Evolutionary conservation across 1,140 invertebrate species (phyloP).

Genomic region (Papilio glaucus): DNA sequence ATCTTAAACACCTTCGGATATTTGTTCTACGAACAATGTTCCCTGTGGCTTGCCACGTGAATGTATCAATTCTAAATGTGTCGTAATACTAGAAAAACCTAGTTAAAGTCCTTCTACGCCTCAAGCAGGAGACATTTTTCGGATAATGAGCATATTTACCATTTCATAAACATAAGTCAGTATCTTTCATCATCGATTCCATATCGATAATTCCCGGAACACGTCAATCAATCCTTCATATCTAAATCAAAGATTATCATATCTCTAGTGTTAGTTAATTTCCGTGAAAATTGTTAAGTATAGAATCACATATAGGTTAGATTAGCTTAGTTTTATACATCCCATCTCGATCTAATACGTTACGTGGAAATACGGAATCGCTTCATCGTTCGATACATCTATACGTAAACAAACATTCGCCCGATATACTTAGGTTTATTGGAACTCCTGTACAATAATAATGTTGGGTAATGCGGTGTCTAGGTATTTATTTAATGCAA

Average conservation of each 20-base stretch:
- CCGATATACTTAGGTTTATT: background rate
- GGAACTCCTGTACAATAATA: background rate
- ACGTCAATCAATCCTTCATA: background rate
- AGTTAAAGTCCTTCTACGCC: too few relatives aligned
- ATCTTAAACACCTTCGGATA: too few relatives aligned
- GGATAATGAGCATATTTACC: too few relatives aligned
- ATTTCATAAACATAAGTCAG: too few relatives aligned
- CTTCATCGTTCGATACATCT: slow-evolving; percentile 1
- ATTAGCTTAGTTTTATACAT: background rate
- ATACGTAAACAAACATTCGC: background rate
- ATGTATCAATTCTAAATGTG: too few relatives aligned
- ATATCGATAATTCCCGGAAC: background rate
- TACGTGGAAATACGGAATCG: slow-evolving; percentile 1
- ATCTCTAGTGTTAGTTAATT: background rate
- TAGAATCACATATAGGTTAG: background rate
- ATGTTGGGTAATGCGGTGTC: background rate
- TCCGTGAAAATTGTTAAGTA: background rate
- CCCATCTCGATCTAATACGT: background rate
- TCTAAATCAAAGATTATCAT: background rate
- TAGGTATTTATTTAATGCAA: slow-evolving; percentile 13
- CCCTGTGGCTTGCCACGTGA: too few relatives aligned
- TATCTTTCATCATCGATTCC: background rate
- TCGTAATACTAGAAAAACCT: too few relatives aligned
- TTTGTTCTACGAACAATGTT: too few relatives aligned
- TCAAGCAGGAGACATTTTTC: too few relatives aligned